A percentile compares a stretch with the other conserved stretches of the same genome.
Conservation (phyloP, 2,888 invertebrate species). For the Cheilosia impressa region DNA sequence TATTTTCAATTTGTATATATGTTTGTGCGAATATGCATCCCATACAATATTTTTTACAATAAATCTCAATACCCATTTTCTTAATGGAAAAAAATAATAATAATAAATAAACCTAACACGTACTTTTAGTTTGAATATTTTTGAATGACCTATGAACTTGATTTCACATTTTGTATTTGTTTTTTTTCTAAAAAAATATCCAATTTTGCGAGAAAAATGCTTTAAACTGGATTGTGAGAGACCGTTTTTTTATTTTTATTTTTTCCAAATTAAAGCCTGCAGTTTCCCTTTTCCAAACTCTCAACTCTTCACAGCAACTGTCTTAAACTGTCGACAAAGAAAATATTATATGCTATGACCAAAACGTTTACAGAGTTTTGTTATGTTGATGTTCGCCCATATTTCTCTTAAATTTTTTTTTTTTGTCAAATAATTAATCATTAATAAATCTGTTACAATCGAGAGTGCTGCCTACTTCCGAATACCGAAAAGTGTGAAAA, state of each 20-base stretch:
- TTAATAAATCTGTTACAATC: not conserved
- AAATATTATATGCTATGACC: conserved; percentile 31
- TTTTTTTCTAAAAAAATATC: conserved; percentile 44
- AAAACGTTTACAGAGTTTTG: conserved; percentile 18
- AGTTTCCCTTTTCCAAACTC: conserved; percentile 60
- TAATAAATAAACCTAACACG: conserved; percentile 37
- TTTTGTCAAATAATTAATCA: conserved; percentile 12
- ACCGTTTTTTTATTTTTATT: conserved; percentile 33
- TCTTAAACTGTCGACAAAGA: conserved; percentile 54
- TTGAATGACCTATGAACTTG: conserved; percentile 65
- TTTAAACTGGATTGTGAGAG: conserved; percentile 62
- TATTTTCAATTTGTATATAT: conserved; percentile 81
- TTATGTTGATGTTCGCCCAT: conserved; percentile 16
- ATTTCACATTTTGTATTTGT: conserved; percentile 57
- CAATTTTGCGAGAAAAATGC: conserved; percentile 48
- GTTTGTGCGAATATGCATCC: conserved; percentile 82
- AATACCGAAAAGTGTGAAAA: conserved; percentile 27
- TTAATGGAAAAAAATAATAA: conserved; percentile 19
- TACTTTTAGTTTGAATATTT: conserved; percentile 53
- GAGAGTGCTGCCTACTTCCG: conserved; percentile 34
- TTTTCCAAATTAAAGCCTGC: conserved; percentile 62
- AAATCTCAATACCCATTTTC: conserved; percentile 54
- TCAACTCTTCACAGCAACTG: conserved; percentile 56
- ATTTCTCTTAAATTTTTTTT: conserved; percentile 10
- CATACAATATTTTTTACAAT: conserved; percentile 62